Evolutionary conservation across 2,797 vertebrate genomes (phyloP), one percentile per base, ranked within the genome.

Genomic region (Meriones psammophilus): DNA sequence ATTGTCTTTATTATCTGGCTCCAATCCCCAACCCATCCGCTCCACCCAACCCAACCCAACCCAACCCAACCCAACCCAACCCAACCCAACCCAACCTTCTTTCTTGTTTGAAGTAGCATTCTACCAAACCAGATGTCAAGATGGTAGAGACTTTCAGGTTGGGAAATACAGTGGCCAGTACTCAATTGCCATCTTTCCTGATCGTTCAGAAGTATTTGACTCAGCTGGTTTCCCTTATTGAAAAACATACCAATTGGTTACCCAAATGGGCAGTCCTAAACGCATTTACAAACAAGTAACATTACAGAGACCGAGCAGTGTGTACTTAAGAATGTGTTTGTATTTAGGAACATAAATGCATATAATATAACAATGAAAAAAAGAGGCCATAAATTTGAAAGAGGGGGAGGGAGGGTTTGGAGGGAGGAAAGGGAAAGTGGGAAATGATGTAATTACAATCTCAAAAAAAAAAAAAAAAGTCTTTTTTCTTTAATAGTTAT

Each of bases 51-150:
- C 80, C 36, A 42, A 0, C 30, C 36, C 10, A 2, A 1, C 18
- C 28, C n/a, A n/a, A n/a, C n/a, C n/a, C n/a, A n/a, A n/a, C 10
- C 1, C 0, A 9, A 20, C 39, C 17, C 1, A 8, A 1, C 83
- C 22, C 64, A 26, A 60, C 58, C 80, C 36, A 42, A 0, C 30
- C 36, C 10, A 2, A 1, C 18, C 28, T 89, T 83, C 87, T 22
- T 46, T 85, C 9, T 86, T 88, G 69, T 60, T 66, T 84, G 8
- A 36, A 62, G 73, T 71, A 2, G 50, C 18, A 7, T 94, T 89
- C 60, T 66, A 12, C 76, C 84, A 80, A 26, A 8, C 62, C 50
- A 36, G 26, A 28, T 68, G 60, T 92, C 18, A 20, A 36, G 66
- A 46, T 46, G 76, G 26, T 71, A 26, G 62, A 64, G 64, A 33